These are phyloP conservation scores for Pollimyrus isidori DNA, from an alignment of 2,113 vertebrate genomes.

Conservation along the genomic window DNA sequence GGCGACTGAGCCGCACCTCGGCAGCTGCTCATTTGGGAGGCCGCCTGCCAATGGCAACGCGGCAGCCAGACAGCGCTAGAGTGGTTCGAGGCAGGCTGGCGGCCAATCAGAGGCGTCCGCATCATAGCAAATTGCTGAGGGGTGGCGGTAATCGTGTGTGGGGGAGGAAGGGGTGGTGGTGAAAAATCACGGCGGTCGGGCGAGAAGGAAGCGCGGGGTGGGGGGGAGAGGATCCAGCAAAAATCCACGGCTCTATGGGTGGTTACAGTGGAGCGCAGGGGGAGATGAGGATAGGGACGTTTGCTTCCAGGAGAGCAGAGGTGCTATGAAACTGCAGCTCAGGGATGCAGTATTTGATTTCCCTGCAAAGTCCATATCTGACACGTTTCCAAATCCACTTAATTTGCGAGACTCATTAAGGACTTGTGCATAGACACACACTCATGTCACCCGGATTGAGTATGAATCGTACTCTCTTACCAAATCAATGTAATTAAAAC, in stretches of 20 bases:
- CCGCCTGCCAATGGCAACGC: slow-evolving; percentile 23
- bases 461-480: background rate
- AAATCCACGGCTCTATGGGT: slow-evolving; percentile 15
- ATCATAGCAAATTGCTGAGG: slow-evolving; percentile 10
- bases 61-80: slow-evolving; percentile 33
- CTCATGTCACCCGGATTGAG: background rate
- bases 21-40: slow-evolving; percentile 38
- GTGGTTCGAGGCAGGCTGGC: slow-evolving; percentile 48
- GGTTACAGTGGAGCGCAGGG: slow-evolving; percentile 23
- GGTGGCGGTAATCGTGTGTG: background rate
- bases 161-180: slow-evolving; percentile 5
- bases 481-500: background rate
- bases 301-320: slow-evolving; percentile 3
- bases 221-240: slow-evolving; percentile 18
- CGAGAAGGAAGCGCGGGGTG: background rate
- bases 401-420: background rate
- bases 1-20: slow-evolving; percentile 42
- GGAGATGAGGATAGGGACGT: slow-evolving; percentile 18
- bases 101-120: slow-evolving; percentile 32
- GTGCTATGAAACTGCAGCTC: background rate
- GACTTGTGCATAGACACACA: background rate
- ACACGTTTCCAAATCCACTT: background rate
- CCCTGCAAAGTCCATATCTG: background rate
- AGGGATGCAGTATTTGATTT: slow-evolving; percentile 1
- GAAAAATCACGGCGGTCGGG: background rate